These are phyloP conservation scores for Danio tinwini DNA, from an alignment of 2,797 vertebrate species.

Conservation along the genomic window DNA sequence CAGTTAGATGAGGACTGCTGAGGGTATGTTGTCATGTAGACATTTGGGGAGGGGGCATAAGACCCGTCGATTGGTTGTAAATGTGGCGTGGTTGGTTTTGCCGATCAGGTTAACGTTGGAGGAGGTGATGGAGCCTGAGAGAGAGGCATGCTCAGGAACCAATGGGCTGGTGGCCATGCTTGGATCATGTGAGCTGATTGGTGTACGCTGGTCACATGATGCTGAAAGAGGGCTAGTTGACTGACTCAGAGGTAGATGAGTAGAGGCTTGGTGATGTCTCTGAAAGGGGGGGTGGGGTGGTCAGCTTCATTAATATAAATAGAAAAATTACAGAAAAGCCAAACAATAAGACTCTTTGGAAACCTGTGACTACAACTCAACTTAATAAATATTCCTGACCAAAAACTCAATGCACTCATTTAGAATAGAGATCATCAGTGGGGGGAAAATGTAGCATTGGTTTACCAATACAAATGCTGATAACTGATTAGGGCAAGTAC, in stretches of 20 bases:
- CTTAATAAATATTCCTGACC: neutral
- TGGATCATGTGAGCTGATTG: constrained; percentile 99
- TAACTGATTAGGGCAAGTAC: constrained; percentile 19
- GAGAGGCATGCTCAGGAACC: constrained; percentile 99
- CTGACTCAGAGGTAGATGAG: constrained; percentile 99
- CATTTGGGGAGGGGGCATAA: constrained; percentile 77
- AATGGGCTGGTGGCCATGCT: constrained; percentile 90
- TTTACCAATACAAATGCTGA: constrained; percentile 9
- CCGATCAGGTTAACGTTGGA: constrained; percentile 97
- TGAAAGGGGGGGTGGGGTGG: constrained; percentile 93
- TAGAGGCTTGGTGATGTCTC: constrained; percentile 99
- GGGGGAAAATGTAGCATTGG: neutral
- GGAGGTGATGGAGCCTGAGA: constrained; percentile 90
- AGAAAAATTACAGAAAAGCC: constrained; percentile 89
- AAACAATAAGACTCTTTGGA: constrained; percentile 82
- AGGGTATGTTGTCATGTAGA: constrained; percentile 95
- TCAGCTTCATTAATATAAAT: constrained; percentile 99
- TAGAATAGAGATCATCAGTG: neutral
- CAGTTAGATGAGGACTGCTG: constrained; percentile 95
- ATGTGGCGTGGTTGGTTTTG: constrained; percentile 92
- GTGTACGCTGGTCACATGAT: constrained; percentile 99
- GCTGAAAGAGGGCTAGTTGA: constrained; percentile 99
- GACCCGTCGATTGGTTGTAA: constrained; percentile 91
- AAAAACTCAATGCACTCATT: constrained; percentile 17
- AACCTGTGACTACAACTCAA: constrained; percentile 44